Evolutionary conservation across 2,888 invertebrate species (phyloP).

Genomic region (Chrysopilus asiliformis): DNA sequence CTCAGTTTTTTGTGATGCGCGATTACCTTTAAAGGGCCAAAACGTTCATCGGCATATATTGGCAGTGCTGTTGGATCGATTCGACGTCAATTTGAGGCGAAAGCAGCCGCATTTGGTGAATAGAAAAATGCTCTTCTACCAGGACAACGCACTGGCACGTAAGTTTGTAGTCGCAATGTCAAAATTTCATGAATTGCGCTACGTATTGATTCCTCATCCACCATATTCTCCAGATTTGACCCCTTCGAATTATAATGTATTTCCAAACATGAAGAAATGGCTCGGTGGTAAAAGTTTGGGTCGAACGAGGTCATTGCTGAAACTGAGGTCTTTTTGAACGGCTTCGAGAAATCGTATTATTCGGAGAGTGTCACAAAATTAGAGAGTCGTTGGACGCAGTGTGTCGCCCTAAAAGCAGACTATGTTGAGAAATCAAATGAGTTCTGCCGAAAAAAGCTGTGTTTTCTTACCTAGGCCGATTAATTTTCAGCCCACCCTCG

Average conservation of each 20-base stretch:
- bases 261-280: slow-evolving; percentile 2
- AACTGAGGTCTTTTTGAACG: neutral
- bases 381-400: neutral
- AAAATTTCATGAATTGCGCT: slow-evolving; percentile 3
- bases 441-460: no score
- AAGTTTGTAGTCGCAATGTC: neutral
- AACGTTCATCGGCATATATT: slow-evolving; percentile 1
- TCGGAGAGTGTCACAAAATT: neutral
- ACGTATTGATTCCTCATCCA: neutral
- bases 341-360: slow-evolving; percentile 3
- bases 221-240: neutral
- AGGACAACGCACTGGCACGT: neutral
- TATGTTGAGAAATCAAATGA: slow-evolving; percentile 1
- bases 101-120: neutral
- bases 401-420: slow-evolving; percentile 2
- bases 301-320: slow-evolving; percentile 1
- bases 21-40: neutral
- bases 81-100: neutral
- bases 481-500: no score
- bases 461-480: no score
- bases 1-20: neutral
- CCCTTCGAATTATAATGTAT: neutral
- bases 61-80: neutral
- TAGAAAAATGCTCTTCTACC: neutral
- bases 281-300: neutral